A percentile compares a stretch with the other conserved stretches of the same genome.
phyloP scores from a whole-genome alignment of 2,113 vertebrate species.

The Indri indri region DNA sequence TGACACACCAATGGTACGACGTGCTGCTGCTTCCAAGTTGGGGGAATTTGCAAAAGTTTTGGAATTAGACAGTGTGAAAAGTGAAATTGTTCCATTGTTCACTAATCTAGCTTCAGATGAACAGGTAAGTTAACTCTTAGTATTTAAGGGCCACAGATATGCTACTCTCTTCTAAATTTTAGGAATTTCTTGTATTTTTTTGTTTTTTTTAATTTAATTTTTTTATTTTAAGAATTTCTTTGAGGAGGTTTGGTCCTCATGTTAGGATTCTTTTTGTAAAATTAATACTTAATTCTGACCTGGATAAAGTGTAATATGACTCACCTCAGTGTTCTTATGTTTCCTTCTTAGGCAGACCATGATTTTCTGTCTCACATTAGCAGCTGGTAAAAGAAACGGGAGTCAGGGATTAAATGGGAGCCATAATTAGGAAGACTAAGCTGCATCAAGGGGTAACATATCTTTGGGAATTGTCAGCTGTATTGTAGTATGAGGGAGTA shows the following conservation, averaged over 20 bases:
- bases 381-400: background rate
- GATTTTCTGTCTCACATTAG: slow-evolving; percentile 19
- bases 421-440: slow-evolving; percentile 35
- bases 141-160: background rate
- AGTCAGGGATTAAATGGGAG: background rate
- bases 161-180: background rate
- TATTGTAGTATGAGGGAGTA: background rate
- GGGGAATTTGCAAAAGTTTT: slow-evolving; percentile 95
- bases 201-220: too few relatives aligned
- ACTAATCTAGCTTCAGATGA: slow-evolving; percentile 93
- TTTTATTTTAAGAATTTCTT: background rate
- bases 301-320: background rate
- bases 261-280: background rate
- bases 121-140: slow-evolving; percentile 84
- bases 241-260: background rate
- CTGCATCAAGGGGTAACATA: background rate
- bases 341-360: slow-evolving; percentile 27
- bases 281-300: slow-evolving; percentile 19
- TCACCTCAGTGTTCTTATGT: background rate
- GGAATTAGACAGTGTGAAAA: slow-evolving; percentile 94
- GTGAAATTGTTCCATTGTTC: slow-evolving; percentile 94
- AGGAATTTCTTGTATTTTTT: background rate
- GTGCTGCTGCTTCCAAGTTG: slow-evolving; percentile 93
- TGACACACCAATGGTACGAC: slow-evolving; percentile 94
- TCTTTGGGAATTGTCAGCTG: background rate